Percentiles rank a stretch among this genome's conserved stretches.
phyloP scores from a whole-genome alignment of 1,140 invertebrate genomes.

The Hylyphantes graminicola region DNA sequence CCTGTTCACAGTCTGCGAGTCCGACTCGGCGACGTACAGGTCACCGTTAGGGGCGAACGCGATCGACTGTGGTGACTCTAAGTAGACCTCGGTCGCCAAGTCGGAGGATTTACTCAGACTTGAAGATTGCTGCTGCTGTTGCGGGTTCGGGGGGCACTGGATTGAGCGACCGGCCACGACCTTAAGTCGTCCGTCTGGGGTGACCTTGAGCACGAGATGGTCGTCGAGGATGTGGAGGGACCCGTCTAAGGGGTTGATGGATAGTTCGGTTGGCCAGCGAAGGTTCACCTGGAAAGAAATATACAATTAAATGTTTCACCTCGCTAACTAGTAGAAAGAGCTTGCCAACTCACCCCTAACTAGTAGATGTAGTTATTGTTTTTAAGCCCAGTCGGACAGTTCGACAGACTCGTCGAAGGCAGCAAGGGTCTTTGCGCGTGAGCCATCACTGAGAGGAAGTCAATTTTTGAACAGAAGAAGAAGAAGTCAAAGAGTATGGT shows the following conservation, averaged over 20 bases:
- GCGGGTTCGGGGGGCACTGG: slow-evolving; percentile 75
- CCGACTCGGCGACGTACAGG: slow-evolving; percentile 92
- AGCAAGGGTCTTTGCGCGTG: too few species aligned
- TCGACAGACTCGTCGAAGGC: too few species aligned
- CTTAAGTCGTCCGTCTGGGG: slow-evolving; percentile 83
- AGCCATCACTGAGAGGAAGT: too few species aligned
- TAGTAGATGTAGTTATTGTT: too few species aligned
- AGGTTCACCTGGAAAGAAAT: slow-evolving; percentile 75
- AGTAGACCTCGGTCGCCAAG: slow-evolving; percentile 63
- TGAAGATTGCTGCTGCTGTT: slow-evolving; percentile 8
- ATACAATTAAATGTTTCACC: not conserved
- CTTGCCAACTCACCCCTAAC: too few species aligned
- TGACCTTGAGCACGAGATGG: slow-evolving; percentile 89
- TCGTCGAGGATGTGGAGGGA: slow-evolving; percentile 96
- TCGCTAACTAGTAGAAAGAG: too few species aligned
- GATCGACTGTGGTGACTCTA: slow-evolving; percentile 70
- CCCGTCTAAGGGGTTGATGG: slow-evolving; percentile 92
- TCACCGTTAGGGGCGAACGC: slow-evolving; percentile 93
- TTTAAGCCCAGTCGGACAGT: too few species aligned
- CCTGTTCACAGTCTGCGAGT: slow-evolving; percentile 88
- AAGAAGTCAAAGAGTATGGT: too few species aligned
- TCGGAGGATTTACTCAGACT: not conserved
- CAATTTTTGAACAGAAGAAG: too few species aligned
- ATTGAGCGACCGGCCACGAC: slow-evolving; percentile 89
- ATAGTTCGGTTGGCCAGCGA: slow-evolving; percentile 94